These are phyloP conservation scores for Psilanteris sp. DNA, from an alignment of 1,140 invertebrate genomes.

Conservation along the genomic window DNA sequence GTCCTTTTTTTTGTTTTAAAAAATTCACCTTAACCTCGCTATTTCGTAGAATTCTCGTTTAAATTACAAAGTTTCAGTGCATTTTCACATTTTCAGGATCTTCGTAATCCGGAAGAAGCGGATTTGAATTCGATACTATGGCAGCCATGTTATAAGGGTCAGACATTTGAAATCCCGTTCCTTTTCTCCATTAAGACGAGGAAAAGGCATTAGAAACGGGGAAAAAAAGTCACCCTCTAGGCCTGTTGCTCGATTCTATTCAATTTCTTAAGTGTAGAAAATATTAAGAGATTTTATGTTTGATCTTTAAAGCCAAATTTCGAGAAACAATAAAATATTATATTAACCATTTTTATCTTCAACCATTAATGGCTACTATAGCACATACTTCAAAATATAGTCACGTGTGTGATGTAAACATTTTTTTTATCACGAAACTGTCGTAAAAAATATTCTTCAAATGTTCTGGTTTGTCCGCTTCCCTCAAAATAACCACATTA, in stretches of 20 bases:
- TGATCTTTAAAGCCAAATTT: no score
- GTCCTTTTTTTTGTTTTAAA: conserved; percentile 5
- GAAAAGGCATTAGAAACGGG: conserved; percentile 21
- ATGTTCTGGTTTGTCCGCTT: no score
- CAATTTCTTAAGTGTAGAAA: conserved; percentile 49
- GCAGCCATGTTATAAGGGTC: conserved; percentile 59
- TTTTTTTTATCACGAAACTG: no score
- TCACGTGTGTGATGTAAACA: no score
- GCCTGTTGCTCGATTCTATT: conserved; percentile 61
- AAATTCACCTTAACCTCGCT: conserved; percentile 10
- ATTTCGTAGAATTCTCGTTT: conserved; percentile 16
- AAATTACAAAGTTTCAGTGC: conserved; percentile 40
- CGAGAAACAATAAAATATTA: no score
- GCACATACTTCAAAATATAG: no score
- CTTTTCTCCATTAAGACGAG: conserved; percentile 21
- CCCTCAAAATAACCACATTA: no score
- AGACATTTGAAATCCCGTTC: conserved; percentile 42
- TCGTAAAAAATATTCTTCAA: no score
- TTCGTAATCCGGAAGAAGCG: conserved; percentile 40
- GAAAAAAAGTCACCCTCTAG: conserved; percentile 27
- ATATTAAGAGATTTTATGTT: conserved; percentile 16
- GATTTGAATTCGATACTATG: conserved; percentile 40
- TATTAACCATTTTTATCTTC: no score
- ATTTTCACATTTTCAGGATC: conserved; percentile 44
- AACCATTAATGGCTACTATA: no score